Base-by-base conservation (phyloP, 2,888 invertebrate genomes). In the Drosophila pegasa region DNA sequence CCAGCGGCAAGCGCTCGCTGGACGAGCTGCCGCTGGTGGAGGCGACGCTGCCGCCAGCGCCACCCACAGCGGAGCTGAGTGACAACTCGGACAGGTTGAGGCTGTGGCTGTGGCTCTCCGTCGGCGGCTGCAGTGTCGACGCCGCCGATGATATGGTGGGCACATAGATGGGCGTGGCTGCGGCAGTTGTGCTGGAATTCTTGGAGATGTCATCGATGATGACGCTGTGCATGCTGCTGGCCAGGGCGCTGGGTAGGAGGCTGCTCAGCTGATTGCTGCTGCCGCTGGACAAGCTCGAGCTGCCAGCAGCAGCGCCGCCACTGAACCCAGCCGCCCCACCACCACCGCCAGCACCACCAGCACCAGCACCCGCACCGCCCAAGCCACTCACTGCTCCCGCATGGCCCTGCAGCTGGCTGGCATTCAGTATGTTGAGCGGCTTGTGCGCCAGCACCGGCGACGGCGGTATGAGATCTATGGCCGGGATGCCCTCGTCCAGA, bases 401-500 rank as follows among this genome's bases (percentile, higher is more conserved):
- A 77, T 88, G 89, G 61, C 82, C 89, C 74, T 89, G 91, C 79
- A 91, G 71, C 68, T 91, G 91, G 70, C 91, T 91, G 79, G 90
- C 91, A 63, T 90, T 91, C 33, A 91, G 79, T 68, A 92, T 91
- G 58, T 92, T 92, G 8, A 92, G 71, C 33, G 90, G 90, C 72
- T 92, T 92, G 75, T 91, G 92, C 33, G 90, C 78, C 75, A 91
- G 69, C 67, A 91, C 86, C 5, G 91, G 90, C 20, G 91, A 92
- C 16, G 92, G 91, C 55, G 91, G 90, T 67, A 91, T 92, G 62
- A 92, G 90, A 80, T 92, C 92, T 57, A 92, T 91, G 58, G 90
- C 90, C 52, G 92, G 92, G 62, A 92, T 90, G 66, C 92, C 91
- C 77, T 92, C 92, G 63, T 92, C 92, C 48, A 92, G 76, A 10